Base-by-base conservation (phyloP, 2,888 invertebrate genomes). In the Hydroisotoma schaefferi region DNA sequence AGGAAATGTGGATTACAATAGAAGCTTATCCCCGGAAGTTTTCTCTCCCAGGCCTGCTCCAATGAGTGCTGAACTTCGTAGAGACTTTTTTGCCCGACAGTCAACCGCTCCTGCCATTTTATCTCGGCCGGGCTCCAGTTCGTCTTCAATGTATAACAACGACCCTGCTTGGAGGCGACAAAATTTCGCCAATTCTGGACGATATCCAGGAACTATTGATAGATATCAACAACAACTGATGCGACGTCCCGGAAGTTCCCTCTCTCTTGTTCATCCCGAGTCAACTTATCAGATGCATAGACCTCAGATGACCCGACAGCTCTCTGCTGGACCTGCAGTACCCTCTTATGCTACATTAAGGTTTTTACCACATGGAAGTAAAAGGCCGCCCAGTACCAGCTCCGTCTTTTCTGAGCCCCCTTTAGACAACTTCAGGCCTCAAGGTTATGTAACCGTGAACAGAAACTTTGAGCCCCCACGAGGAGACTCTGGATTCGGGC, bases 391-490 rank as follows among this genome's bases (percentile, higher is more conserved):
- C 0, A 51, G 40, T 15, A 15, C n/a, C 5, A 18, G n/a, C 40
- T 40, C 40, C 5, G 15, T 57, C n/a, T 40, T 28, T 12, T 57
- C 57, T 1, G 40, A 51, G 4, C 51, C 51, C 6, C 12, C 43
- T 12, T 40, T 27, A 27, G 38, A 38, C 23, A 29, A 44, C 5
- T 15, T 20, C 12, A n/a, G 28, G 15, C 22, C 48, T 49, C 15
- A n/a, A 27, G 57, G 52, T 1, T 58, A 58, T 25, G 52, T 58
- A 5, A 58, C 57, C 18, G 12, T 58, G 8, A 52, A 52, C 1
- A 28, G 57, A 46, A 44, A 44, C 10, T 52, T 44, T 25, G 46
- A 5, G n/a, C 49, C 25, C 27, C 28, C 51, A 27, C 28, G 22
- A 18, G 22, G 4, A 20, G 51, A 52, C 29, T 52, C 51, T 6